Evolutionary conservation across 1,140 invertebrate genomes (phyloP), one percentile per base, ranked within the genome.

Genomic region (Meloidogyne hapla): DNA sequence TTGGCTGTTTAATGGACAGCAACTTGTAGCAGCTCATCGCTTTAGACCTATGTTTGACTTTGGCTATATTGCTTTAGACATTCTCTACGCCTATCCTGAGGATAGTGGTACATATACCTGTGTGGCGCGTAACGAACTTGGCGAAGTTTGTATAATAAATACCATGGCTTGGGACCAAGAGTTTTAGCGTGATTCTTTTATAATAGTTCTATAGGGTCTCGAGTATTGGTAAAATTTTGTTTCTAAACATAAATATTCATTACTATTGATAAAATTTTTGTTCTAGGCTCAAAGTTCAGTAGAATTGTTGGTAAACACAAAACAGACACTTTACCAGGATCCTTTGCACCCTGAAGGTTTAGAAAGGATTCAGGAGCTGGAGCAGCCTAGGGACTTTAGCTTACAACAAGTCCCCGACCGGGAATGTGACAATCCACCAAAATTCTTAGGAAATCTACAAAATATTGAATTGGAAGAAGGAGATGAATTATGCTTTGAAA

Each of bases 41-140:
- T 98, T 95, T 87, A 91, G 93, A 77, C 93, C 94, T 4, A 91
- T 92, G 28, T 94, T 95, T 88, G 94, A 98, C 85, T 96, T 97
- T 87, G 94, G 94, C 45, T 96, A 96, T 87, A 94, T 97, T 42
- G 93, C 94, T 66, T 90, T 97, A 73, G 94, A 97, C 87, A 92
- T 98, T 78, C 74, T 83, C 26, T 73, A 85, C 63, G 85, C 83
- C 10, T 86, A 83, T 65, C 84, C 85, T 25, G 86, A 86, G 75
- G 85, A 86, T 70, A 83, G 80, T 62, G 85, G 85, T 68, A 87
- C 80, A n/a, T 86, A 87, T 62, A 85, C 81, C 12, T 56, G 80
- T 26, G 73, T 87, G 18, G 85, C 85, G 0, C 79, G 68, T 38
- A 86, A 86, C 65, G 85, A 86, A 69, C 64, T 86, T 15, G 85